Conservation (phyloP, 1,140 invertebrate species). For the Diploscapter pachys region DNA sequence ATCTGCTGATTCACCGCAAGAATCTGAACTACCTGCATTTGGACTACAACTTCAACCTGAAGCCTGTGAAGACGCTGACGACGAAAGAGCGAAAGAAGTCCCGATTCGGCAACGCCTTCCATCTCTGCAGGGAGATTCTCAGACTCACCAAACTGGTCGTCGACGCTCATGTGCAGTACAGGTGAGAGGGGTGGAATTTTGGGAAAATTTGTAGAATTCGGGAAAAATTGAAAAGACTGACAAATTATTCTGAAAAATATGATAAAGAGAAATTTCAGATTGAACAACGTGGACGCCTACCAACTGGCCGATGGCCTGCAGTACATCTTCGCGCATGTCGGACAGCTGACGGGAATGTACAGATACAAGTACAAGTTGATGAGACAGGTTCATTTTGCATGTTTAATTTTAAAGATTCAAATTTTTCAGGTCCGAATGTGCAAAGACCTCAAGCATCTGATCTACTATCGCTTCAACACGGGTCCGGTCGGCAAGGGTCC, state of each 20-base stretch:
- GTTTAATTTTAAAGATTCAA: background rate
- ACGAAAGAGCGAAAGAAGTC: slow-evolving; percentile 96
- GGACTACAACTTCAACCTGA: slow-evolving; percentile 99
- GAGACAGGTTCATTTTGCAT: slow-evolving; percentile 70
- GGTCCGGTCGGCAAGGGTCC: slow-evolving; percentile 83
- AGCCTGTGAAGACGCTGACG: slow-evolving; percentile 97
- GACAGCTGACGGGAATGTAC: slow-evolving; percentile 99
- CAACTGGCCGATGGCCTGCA: slow-evolving; percentile 93
- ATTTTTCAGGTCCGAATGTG: slow-evolving; percentile 81
- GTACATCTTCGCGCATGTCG: slow-evolving; percentile 98
- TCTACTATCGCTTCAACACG: slow-evolving; percentile 99
- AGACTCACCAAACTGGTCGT: slow-evolving; percentile 95
- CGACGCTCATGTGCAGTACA: slow-evolving; percentile 97
- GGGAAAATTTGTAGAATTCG: background rate
- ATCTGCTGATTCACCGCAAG: slow-evolving; percentile 96
- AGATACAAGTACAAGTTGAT: slow-evolving; percentile 99
- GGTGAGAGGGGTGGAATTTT: slow-evolving; percentile 2
- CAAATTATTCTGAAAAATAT: too few species aligned
- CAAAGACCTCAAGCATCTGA: slow-evolving; percentile 98
- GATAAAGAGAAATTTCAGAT: slow-evolving; percentile 59
- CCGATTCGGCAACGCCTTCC: slow-evolving; percentile 98
- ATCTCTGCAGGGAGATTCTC: slow-evolving; percentile 95
- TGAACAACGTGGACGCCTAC: slow-evolving; percentile 99
- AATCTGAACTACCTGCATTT: slow-evolving; percentile 99
- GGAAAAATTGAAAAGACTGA: background rate